Evolutionary conservation across 2,113 vertebrate species (phyloP), one percentile per base, ranked within the genome.

Genomic region (Seriola quinqueradiata): DNA sequence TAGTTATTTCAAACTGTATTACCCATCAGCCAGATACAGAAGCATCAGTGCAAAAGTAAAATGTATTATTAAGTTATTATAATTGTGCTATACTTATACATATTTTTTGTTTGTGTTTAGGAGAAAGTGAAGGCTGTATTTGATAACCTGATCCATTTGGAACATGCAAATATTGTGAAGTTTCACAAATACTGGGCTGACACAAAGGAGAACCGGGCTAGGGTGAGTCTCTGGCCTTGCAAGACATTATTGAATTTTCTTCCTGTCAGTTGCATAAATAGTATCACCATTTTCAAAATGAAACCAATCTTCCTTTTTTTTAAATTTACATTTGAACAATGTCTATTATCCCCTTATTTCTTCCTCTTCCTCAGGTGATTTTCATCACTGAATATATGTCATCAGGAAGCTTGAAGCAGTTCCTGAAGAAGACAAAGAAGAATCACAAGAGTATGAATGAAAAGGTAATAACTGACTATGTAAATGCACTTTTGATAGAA

Each of bases 321-420:
- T 50, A 34, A 8, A 8, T 36, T 23, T 54, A 38, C 14, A 52
- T 82, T 66, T 72, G 0, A 50, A 25, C 74, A 40, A 11, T 42
- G 21, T 80, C 28, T 38, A 0, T 6, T 40, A 65, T 61, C 55
- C 40, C 16, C 4, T 66, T 2, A 73, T 61, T 55, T 65, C n/a
- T 66, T 67, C 25, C 16, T 77, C 23, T 70, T 13, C n/a, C 5
- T 69, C 87, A 99, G 98, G 98, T 99, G 21, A 99, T 99, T 94
- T 99, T 99, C 94, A 99, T 99, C 78, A 99, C 98, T 23, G 98
- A 99, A 86, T 99, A 99, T 76, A 99, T 99, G 98, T 99, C 98
- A 71, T 99, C 98, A 38, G 98, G 98, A 65, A 99, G 98, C 90
- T 94, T 99, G 87, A 99, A 99, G 87, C 98, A 99, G 87, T 99